Conservation (phyloP, 2,797 vertebrate genomes). For the Cuniculus paca region DNA sequence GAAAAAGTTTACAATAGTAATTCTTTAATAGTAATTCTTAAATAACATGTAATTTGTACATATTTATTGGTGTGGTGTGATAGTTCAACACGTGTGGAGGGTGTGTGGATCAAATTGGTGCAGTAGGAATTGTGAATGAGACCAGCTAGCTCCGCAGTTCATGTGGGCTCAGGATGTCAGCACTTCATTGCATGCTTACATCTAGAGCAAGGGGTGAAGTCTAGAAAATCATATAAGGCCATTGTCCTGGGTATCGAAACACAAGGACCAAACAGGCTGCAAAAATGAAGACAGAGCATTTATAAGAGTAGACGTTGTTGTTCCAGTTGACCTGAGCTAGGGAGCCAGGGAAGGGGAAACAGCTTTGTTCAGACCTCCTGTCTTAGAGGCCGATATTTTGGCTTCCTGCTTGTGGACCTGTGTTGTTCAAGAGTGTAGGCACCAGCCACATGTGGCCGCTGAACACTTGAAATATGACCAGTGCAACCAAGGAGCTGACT, state of each 20-base stretch:
- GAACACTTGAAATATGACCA: neutral
- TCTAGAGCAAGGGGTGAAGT: neutral
- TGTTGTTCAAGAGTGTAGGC: neutral
- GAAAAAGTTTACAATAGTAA: neutral
- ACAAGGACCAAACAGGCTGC: neutral
- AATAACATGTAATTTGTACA: neutral
- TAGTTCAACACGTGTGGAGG: neutral
- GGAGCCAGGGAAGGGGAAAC: neutral
- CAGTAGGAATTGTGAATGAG: neutral
- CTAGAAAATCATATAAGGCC: neutral
- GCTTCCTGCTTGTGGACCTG: neutral
- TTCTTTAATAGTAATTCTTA: neutral
- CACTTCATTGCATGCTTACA: neutral
- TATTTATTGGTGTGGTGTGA: neutral
- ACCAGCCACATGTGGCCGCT: neutral
- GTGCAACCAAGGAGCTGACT: neutral
- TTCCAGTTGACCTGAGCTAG: neutral
- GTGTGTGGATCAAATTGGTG: neutral
- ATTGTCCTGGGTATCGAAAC: neutral
- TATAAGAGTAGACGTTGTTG: neutral
- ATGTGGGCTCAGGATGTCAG: neutral
- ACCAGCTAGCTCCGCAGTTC: neutral
- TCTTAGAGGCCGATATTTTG: neutral
- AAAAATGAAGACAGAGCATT: neutral
- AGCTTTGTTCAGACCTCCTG: neutral